Conservation (phyloP, 2,888 invertebrate species). For the Tubulanus polymorphus region DNA sequence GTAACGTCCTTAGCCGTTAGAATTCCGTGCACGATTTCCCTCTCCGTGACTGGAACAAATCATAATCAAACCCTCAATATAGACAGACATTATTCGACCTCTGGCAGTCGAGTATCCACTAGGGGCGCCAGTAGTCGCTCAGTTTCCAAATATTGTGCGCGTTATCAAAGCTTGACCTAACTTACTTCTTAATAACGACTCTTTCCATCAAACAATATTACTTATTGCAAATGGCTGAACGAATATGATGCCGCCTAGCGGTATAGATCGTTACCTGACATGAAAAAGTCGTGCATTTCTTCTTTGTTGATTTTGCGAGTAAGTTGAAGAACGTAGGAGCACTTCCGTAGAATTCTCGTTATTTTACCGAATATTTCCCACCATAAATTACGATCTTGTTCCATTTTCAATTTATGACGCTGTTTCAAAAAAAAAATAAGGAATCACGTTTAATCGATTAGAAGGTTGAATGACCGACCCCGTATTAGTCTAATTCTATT, state of each 20-base stretch:
- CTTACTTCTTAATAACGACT: too few relatives aligned
- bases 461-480: background rate
- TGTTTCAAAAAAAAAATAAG: slow-evolving; percentile 13
- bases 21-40: slow-evolving; percentile 94
- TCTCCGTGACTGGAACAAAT: slow-evolving; percentile 76
- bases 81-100: too few relatives aligned
- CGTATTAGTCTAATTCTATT: too few relatives aligned
- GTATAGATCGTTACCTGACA: slow-evolving; percentile 85
- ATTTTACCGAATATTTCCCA: slow-evolving; percentile 95
- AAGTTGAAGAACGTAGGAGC: slow-evolving; percentile 78
- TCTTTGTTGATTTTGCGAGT: slow-evolving; percentile 84
- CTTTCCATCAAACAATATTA: too few relatives aligned
- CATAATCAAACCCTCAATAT: too few relatives aligned
- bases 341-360: slow-evolving; percentile 90
- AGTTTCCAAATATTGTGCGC: too few relatives aligned
- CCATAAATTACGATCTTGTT: slow-evolving; percentile 95
- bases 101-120: too few relatives aligned
- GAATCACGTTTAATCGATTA: background rate
- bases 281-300: slow-evolving; percentile 95
- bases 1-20: slow-evolving; percentile 89
- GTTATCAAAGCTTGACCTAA: too few relatives aligned
- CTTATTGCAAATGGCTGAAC: too few relatives aligned
- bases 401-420: slow-evolving; percentile 53
- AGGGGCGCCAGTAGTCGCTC: too few relatives aligned
- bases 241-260: too few relatives aligned